Evolutionary conservation across 1,140 invertebrate species (phyloP).

Genomic region (Drosophila setifemur): DNA sequence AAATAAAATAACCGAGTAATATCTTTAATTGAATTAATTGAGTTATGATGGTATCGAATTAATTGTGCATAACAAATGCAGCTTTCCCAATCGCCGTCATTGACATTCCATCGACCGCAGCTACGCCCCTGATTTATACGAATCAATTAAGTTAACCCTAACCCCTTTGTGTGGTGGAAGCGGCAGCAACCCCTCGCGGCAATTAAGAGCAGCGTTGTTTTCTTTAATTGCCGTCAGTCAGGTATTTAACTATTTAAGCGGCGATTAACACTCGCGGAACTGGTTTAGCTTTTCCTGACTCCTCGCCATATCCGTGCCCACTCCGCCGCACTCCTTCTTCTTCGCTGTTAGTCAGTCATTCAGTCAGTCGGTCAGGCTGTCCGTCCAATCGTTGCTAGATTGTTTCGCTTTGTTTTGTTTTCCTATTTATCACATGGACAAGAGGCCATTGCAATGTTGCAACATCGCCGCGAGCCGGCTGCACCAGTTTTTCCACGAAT

Average conservation of each 20-base stretch:
- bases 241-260: conserved; percentile 44
- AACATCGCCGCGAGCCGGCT: conserved; percentile 29
- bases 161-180: conserved; percentile 8
- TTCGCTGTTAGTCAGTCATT: not conserved
- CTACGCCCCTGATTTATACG: conserved; percentile 24
- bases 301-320: not conserved
- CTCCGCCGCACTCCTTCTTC: not conserved
- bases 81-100: conserved; percentile 26
- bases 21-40: conserved; percentile 24
- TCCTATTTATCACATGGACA: conserved; percentile 33
- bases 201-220: conserved; percentile 40
- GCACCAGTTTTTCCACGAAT: conserved; percentile 42
- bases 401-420: conserved; percentile 34
- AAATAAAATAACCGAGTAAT: too few relatives aligned
- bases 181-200: conserved; percentile 23
- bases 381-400: conserved; percentile 30
- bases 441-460: conserved; percentile 33
- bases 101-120: conserved; percentile 19
- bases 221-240: conserved; percentile 48
- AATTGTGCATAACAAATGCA: conserved; percentile 8
- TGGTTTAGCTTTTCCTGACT: conserved; percentile 56
- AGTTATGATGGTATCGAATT: conserved; percentile 10
- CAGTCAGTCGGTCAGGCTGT: conserved; percentile 6
- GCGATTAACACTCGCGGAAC: conserved; percentile 60
- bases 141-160: conserved; percentile 45